Evolutionary conservation across 2,797 vertebrate genomes (phyloP).

Genomic region (Phataginus tetradactyla): DNA sequence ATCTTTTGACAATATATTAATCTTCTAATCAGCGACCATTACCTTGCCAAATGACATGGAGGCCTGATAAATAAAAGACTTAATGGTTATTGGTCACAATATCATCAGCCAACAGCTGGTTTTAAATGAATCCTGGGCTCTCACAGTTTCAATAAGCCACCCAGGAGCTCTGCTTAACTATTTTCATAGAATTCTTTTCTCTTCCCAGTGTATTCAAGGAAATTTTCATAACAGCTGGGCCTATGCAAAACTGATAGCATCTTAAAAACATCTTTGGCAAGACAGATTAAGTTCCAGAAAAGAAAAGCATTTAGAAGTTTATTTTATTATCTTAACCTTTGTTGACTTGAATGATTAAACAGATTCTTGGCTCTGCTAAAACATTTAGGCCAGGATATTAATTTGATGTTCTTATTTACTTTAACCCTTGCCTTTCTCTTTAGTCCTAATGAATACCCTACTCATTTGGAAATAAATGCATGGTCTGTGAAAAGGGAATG

Average conservation of each 20-base stretch:
- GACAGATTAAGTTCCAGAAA: constrained; percentile 83
- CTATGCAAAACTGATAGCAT: constrained; percentile 82
- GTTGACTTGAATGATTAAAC: constrained; percentile 84
- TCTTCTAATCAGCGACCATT: constrained; percentile 79
- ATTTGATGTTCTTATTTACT: constrained; percentile 75
- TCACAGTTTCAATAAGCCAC: constrained; percentile 82
- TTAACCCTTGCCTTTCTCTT: constrained; percentile 74
- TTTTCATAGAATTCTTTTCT: constrained; percentile 81
- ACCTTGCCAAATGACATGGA: constrained; percentile 79
- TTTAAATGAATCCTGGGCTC: constrained; percentile 86
- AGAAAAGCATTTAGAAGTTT: constrained; percentile 80
- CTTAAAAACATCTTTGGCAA: constrained; percentile 81
- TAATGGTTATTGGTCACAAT: constrained; percentile 81
- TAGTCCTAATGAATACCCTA: constrained; percentile 55
- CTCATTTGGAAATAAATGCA: constrained; percentile 18
- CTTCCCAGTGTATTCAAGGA: constrained; percentile 71
- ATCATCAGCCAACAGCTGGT: constrained; percentile 83
- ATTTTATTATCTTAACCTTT: constrained; percentile 84
- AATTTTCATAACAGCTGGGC: constrained; percentile 82
- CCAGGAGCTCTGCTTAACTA: constrained; percentile 66
- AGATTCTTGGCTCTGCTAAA: constrained; percentile 80
- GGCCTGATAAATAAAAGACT: constrained; percentile 74
- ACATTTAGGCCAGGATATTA: constrained; percentile 67
- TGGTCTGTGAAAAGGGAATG: constrained; percentile 41
- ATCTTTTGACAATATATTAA: constrained; percentile 55